Evolutionary conservation across 2,797 vertebrate genomes (phyloP).

Genomic region (Acanthurus leucopareius): DNA sequence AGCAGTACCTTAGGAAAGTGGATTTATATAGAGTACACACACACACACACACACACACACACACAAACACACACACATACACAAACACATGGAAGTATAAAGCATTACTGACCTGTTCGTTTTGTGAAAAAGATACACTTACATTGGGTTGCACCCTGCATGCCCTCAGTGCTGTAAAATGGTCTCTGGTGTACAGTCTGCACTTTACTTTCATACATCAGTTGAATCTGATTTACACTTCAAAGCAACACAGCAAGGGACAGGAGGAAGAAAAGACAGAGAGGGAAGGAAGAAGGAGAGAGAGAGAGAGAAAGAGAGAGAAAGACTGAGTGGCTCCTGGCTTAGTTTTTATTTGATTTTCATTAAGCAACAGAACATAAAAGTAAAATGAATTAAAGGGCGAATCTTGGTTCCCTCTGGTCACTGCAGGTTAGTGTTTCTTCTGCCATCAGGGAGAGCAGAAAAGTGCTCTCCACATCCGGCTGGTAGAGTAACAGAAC

Average conservation of each 20-base stretch:
- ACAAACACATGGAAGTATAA: background rate
- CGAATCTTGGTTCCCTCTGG: conserved; percentile 60
- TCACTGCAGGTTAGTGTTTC: conserved; percentile 64
- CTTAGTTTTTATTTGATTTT: conserved; percentile 79
- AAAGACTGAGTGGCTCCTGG: conserved; percentile 56
- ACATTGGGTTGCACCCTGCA: conserved; percentile 60
- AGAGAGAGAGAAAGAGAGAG: background rate
- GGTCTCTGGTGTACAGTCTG: conserved; percentile 73
- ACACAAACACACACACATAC: background rate
- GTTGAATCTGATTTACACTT: conserved; percentile 84
- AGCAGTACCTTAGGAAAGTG: conserved; percentile 8
- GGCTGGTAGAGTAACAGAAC: conserved; percentile 55
- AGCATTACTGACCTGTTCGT: conserved; percentile 58
- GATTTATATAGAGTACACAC: background rate
- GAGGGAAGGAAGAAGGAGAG: conserved; percentile 5
- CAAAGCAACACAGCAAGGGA: conserved; percentile 71
- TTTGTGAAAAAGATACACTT: conserved; percentile 58
- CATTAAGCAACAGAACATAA: conserved; percentile 79
- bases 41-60: background rate
- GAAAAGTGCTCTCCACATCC: conserved; percentile 47
- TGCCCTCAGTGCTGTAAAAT: conserved; percentile 72
- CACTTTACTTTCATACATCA: conserved; percentile 78
- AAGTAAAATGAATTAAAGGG: conserved; percentile 78
- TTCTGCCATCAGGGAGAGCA: conserved; percentile 38
- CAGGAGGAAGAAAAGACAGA: conserved; percentile 21